Evolutionary conservation across 2,888 invertebrate species (phyloP).

Genomic region (Leptopilina myrica): DNA sequence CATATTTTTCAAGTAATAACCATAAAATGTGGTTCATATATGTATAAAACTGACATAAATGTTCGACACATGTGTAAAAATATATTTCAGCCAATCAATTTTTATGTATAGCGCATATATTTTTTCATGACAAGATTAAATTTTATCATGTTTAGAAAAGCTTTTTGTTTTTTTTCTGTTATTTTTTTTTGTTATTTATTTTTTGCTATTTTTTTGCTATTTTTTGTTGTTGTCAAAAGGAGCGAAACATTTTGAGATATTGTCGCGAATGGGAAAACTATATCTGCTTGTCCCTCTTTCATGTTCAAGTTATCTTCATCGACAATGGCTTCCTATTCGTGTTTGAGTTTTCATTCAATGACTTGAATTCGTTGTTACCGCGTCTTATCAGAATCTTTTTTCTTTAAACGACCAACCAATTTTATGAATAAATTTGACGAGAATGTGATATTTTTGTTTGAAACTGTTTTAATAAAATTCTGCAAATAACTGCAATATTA

Average conservation of each 20-base stretch:
- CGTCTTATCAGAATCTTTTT: background rate
- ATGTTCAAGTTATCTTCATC: constrained; percentile 19
- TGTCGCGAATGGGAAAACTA: constrained; percentile 19
- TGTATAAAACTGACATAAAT: constrained; percentile 4
- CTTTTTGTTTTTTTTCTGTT: background rate
- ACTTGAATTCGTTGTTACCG: background rate
- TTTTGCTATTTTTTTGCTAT: no score
- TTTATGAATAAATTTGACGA: background rate
- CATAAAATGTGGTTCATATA: background rate
- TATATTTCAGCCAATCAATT: background rate
- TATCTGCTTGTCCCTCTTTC: constrained; percentile 21
- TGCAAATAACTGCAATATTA: no score
- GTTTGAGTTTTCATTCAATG: constrained; percentile 16
- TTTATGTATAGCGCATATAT: constrained; percentile 1
- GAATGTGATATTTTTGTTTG: background rate
- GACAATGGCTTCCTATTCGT: background rate
- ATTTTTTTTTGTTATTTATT: background rate
- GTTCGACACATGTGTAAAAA: background rate
- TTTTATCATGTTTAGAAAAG: background rate
- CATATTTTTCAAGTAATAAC: background rate
- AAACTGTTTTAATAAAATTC: no score
- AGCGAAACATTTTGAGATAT: constrained; percentile 19
- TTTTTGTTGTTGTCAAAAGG: background rate
- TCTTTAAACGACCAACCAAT: background rate
- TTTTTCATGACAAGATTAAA: constrained; percentile 3